Conservation (phyloP, 1,140 invertebrate genomes). For the Geopemphigus sp. region DNA sequence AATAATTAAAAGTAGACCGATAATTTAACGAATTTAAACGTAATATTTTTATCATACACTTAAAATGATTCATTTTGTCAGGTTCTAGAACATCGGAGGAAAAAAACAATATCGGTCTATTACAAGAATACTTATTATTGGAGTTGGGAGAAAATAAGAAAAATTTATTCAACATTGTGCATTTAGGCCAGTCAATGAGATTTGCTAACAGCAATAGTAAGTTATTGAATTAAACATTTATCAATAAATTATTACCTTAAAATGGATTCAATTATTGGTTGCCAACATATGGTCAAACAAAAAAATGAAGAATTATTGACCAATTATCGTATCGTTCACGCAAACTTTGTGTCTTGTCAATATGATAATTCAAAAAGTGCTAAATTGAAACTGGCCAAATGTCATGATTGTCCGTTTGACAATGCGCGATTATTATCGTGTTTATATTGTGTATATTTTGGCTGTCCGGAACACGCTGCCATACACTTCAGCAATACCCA, state of each 20-base stretch:
- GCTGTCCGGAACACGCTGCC: slow-evolving; percentile 14
- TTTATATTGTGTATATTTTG: slow-evolving; percentile 46
- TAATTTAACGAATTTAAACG: too few relatives aligned
- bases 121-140: slow-evolving; percentile 29
- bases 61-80: not conserved
- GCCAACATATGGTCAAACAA: slow-evolving; percentile 23
- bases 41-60: too few relatives aligned
- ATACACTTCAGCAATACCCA: slow-evolving; percentile 9
- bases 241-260: slow-evolving; percentile 16
- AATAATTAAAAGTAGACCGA: too few relatives aligned
- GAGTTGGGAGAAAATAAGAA: slow-evolving; percentile 24
- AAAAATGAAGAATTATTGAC: slow-evolving; percentile 35
- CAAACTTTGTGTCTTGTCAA: slow-evolving; percentile 26
- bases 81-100: not conserved
- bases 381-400: slow-evolving; percentile 26
- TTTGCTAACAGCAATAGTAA: slow-evolving; percentile 31
- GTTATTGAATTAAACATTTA: slow-evolving; percentile 22
- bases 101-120: not conserved
- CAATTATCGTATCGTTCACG: slow-evolving; percentile 38
- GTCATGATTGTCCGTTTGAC: slow-evolving; percentile 19
- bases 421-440: slow-evolving; percentile 24
- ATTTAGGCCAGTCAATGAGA: slow-evolving; percentile 37
- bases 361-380: slow-evolving; percentile 25
- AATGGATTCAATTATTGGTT: slow-evolving; percentile 42
- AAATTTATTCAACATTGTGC: slow-evolving; percentile 8